Conservation (phyloP, 2,797 vertebrate genomes). For the Champsocephalus esox region DNA sequence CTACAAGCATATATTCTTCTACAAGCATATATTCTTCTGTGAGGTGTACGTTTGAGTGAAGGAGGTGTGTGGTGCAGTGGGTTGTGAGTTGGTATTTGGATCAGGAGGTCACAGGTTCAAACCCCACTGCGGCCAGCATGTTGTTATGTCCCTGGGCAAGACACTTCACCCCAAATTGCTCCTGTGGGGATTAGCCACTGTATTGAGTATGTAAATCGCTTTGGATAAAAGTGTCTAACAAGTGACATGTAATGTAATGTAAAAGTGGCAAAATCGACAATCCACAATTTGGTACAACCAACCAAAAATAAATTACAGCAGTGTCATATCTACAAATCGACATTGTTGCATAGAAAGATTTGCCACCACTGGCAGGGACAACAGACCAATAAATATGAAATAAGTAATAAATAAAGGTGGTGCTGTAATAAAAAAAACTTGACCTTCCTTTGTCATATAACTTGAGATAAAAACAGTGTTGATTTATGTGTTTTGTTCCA, state of each 20-base stretch:
- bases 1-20: conserved; percentile 16
- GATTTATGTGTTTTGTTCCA: conserved; percentile 39
- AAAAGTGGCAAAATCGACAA: background rate
- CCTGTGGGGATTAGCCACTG: too few relatives aligned
- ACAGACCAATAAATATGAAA: conserved; percentile 72
- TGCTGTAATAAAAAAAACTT: conserved; percentile 23
- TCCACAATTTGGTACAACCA: conserved; percentile 17
- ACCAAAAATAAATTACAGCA: conserved; percentile 42
- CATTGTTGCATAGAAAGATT: conserved; percentile 73
- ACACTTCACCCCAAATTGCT: too few relatives aligned
- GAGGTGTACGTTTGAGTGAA: background rate
- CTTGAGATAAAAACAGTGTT: conserved; percentile 24
- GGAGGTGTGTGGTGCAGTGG: too few relatives aligned
- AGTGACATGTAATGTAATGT: too few relatives aligned
- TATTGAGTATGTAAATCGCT: too few relatives aligned
- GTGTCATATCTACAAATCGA: conserved; percentile 38
- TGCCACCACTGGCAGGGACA: conserved; percentile 50
- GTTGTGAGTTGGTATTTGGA: too few relatives aligned
- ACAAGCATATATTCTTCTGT: conserved; percentile 13
- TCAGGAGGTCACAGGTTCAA: too few relatives aligned
- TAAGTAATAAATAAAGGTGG: conserved; percentile 65
- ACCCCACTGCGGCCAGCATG: too few relatives aligned
- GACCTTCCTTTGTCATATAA: conserved; percentile 9
- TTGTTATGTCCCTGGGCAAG: too few relatives aligned
- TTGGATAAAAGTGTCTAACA: too few relatives aligned